Evolutionary conservation across 2,888 invertebrate genomes (phyloP).

Genomic region (Cybosia mesomella): DNA sequence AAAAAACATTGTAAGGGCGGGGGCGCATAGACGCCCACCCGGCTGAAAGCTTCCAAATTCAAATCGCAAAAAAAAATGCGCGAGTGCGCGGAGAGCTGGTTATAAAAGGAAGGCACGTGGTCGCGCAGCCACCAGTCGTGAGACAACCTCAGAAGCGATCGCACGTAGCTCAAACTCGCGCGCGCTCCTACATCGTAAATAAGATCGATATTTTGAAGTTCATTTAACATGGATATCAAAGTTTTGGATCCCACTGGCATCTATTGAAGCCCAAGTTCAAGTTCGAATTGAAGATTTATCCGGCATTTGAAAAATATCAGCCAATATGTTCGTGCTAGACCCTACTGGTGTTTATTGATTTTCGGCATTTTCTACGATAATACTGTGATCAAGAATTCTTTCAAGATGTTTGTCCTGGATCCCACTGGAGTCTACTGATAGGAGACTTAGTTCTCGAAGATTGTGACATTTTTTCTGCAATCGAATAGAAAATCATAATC

Average conservation of each 20-base stretch:
- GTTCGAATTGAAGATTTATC: constrained; percentile 41
- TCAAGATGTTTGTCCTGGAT: constrained; percentile 68
- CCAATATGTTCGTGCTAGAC: constrained; percentile 75
- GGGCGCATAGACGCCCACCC: constrained; percentile 78
- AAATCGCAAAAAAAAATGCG: constrained; percentile 84
- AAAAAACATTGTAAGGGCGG: constrained; percentile 72
- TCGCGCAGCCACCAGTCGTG: constrained; percentile 73
- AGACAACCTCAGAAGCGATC: constrained; percentile 65
- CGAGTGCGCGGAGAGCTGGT: constrained; percentile 73
- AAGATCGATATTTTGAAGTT: constrained; percentile 80
- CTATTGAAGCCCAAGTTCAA: constrained; percentile 64
- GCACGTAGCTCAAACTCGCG: constrained; percentile 68
- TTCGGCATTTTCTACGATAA: constrained; percentile 35
- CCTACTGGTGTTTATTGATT: constrained; percentile 79
- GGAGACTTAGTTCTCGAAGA: constrained; percentile 35
- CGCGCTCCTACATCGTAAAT: constrained; percentile 75
- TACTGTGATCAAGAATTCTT: constrained; percentile 54
- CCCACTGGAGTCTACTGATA: constrained; percentile 76
- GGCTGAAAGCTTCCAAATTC: constrained; percentile 86
- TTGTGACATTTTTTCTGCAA: constrained; percentile 29
- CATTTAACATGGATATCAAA: constrained; percentile 78
- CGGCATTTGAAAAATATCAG: constrained; percentile 37
- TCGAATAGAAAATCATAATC: constrained; percentile 34
- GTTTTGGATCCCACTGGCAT: constrained; percentile 84
- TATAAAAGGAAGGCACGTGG: constrained; percentile 83